Percentiles rank a stretch among this genome's conserved stretches.
Evolutionary conservation across 1,140 invertebrate genomes (phyloP).

Genomic region (Pteromalus puparum): DNA sequence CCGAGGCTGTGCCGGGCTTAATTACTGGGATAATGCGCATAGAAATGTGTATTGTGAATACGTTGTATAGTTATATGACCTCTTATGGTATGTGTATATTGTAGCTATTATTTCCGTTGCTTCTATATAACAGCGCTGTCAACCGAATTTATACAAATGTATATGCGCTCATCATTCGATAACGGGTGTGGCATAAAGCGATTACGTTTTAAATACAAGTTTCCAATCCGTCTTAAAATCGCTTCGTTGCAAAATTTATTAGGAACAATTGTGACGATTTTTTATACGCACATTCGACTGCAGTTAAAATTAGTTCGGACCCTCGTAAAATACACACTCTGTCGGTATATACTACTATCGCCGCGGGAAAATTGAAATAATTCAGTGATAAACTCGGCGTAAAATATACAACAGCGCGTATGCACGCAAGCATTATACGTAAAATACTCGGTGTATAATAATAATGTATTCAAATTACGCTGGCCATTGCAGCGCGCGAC

Average conservation of each 20-base stretch:
- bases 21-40: conserved; percentile 3
- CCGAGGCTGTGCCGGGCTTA: not conserved
- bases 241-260: no score
- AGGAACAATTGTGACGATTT: not conserved
- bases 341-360: no score
- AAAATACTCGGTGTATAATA: not conserved
- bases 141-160: not conserved
- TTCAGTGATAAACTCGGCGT: not conserved
- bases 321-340: not conserved
- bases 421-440: not conserved
- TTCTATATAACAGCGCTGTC: not conserved
- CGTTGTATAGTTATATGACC: not conserved
- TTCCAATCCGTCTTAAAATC: no score
- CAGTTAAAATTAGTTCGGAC: not conserved
- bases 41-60: not conserved
- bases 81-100: no score
- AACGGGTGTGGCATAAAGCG: no score
- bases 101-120: not conserved
- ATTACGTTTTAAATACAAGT: no score
- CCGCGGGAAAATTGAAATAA: not conserved
- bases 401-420: not conserved
- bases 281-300: not conserved
- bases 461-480: conserved; percentile 4
- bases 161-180: not conserved
- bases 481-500: not conserved